Percentiles rank a stretch among this genome's conserved stretches.
Conservation (phyloP, 1,140 invertebrate genomes). For the Lordiphosa mommai region DNA sequence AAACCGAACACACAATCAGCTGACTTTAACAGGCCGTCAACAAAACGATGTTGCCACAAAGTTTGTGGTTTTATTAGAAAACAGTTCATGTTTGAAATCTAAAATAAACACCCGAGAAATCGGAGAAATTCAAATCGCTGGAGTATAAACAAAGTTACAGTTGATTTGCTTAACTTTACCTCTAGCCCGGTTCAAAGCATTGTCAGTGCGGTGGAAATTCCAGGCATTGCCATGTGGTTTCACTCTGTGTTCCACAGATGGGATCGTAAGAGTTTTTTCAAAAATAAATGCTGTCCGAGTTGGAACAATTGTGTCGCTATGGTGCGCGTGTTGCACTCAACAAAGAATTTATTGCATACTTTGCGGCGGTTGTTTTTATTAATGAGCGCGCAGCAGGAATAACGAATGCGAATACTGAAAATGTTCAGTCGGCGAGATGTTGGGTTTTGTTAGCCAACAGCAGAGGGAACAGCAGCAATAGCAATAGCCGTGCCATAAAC, state of each 20-base stretch:
- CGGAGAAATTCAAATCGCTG: no score
- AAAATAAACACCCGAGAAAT: no score
- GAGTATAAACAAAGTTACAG: no score
- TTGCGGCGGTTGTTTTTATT: slow-evolving; percentile 70
- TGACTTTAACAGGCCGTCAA: no score
- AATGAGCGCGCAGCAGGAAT: slow-evolving; percentile 52
- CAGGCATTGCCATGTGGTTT: not conserved
- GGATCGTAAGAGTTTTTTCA: slow-evolving; percentile 7
- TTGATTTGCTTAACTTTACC: no score
- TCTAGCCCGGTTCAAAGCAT: no score
- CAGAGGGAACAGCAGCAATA: no score
- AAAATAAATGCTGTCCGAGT: slow-evolving; percentile 26
- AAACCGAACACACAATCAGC: no score
- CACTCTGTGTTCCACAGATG: not conserved
- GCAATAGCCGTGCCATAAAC: slow-evolving; percentile 50
- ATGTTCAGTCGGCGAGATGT: slow-evolving; percentile 37
- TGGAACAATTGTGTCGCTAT: slow-evolving; percentile 33
- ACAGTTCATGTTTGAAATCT: no score
- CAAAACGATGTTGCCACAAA: no score
- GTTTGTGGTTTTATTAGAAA: no score
- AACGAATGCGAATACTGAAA: slow-evolving; percentile 38
- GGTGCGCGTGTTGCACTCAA: slow-evolving; percentile 22
- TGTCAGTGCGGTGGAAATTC: no score
- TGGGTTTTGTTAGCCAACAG: slow-evolving; percentile 36
- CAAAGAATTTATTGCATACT: slow-evolving; percentile 63